Conservation (phyloP, 2,797 vertebrate species). For the Poecilia wingei region DNA sequence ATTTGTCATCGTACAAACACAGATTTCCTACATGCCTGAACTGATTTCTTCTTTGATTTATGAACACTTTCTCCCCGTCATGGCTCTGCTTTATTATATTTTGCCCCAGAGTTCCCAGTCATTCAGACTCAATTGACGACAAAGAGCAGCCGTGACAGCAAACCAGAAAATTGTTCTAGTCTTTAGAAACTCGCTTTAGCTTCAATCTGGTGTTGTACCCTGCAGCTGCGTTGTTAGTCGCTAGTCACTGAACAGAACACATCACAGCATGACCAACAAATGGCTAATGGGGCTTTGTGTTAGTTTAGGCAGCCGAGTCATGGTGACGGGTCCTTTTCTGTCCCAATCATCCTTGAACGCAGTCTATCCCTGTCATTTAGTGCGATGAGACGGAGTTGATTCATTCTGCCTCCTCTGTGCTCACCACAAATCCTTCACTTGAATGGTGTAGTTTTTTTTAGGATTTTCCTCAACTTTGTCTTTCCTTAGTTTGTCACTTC, state of each 20-base stretch:
- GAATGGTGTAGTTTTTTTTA: background rate
- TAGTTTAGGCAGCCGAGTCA: background rate
- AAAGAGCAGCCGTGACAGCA: slow-evolving; percentile 7
- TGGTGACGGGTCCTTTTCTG: slow-evolving; percentile 1
- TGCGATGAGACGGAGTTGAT: background rate
- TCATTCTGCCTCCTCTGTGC: background rate
- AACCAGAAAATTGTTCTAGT: slow-evolving; percentile 1
- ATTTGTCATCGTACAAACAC: slow-evolving; percentile 6
- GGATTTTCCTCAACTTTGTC: background rate
- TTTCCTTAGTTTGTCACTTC: background rate
- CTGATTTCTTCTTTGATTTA: slow-evolving; percentile 18
- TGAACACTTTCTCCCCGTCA: slow-evolving; percentile 1
- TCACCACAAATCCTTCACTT: background rate
- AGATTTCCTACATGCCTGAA: slow-evolving; percentile 2
- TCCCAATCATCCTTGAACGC: slow-evolving; percentile 1
- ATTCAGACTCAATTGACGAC: slow-evolving; percentile 6
- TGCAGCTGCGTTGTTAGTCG: background rate
- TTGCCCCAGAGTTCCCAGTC: slow-evolving; percentile 4
- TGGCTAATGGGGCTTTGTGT: slow-evolving; percentile 4
- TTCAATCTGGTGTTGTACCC: slow-evolving; percentile 4
- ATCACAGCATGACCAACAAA: slow-evolving; percentile 2
- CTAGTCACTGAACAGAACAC: background rate
- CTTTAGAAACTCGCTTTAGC: background rate
- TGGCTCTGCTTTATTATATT: background rate
- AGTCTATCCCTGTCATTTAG: background rate